Conservation (phyloP, 2,888 invertebrate genomes). For the Mylabris sibirica region DNA sequence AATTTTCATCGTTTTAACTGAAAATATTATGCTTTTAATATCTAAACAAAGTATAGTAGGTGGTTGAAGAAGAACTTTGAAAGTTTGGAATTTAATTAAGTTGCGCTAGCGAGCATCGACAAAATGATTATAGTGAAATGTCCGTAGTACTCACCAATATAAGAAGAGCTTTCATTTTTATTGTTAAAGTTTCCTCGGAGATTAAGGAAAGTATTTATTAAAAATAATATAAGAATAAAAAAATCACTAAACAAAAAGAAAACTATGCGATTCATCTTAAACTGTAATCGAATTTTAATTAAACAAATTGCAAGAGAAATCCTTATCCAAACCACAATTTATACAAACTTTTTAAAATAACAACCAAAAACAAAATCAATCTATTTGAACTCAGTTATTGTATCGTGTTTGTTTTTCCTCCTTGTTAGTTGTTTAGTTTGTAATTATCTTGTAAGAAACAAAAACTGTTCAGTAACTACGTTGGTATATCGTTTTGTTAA, state of each 20-base stretch:
- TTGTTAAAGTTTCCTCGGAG: slow-evolving; percentile 29
- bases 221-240: slow-evolving; percentile 30
- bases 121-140: slow-evolving; percentile 33
- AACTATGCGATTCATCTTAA: neutral
- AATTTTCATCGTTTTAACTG: neutral
- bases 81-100: slow-evolving; percentile 35
- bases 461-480: neutral
- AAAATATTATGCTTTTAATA: slow-evolving; percentile 19
- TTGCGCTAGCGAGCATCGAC: slow-evolving; percentile 20
- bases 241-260: neutral
- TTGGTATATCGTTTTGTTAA: slow-evolving; percentile 5
- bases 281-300: neutral
- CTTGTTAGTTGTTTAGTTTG: slow-evolving; percentile 6
- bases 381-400: neutral
- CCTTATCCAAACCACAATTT: neutral
- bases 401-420: neutral
- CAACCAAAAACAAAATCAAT: neutral
- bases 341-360: neutral
- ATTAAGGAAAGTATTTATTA: slow-evolving; percentile 31
- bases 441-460: slow-evolving; percentile 3
- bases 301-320: neutral
- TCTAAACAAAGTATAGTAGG: slow-evolving; percentile 21
- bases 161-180: slow-evolving; percentile 29
- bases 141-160: slow-evolving; percentile 26
- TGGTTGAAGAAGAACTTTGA: slow-evolving; percentile 13